These are phyloP conservation scores for Limnephilus lunatus DNA, from an alignment of 2,888 invertebrate genomes.

Conservation along the genomic window DNA sequence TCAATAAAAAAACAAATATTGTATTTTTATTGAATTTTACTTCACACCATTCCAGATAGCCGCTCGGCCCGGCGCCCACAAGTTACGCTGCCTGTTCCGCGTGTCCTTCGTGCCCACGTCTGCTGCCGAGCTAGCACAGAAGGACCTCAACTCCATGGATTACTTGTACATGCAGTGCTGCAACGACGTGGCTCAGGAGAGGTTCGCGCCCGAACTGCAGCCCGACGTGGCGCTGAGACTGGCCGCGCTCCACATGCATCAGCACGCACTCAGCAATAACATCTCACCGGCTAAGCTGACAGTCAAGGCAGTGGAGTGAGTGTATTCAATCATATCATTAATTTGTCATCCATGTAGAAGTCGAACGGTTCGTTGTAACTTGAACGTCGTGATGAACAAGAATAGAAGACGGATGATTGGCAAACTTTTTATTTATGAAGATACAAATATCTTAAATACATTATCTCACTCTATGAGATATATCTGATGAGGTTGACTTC, in stretches of 20 bases:
- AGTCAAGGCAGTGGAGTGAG: constrained; percentile 92
- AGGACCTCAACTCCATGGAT: constrained; percentile 91
- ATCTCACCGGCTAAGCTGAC: constrained; percentile 87
- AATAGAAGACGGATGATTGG: too few species aligned
- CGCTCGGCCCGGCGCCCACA: constrained; percentile 92
- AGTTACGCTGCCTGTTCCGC: constrained; percentile 92
- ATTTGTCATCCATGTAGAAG: not conserved
- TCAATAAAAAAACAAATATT: too few species aligned
- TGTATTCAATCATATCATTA: constrained; percentile 72
- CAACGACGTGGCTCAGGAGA: constrained; percentile 94
- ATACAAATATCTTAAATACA: too few species aligned
- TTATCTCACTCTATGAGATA: too few species aligned
- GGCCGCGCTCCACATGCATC: constrained; percentile 94
- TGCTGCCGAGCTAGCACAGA: constrained; percentile 88
- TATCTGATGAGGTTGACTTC: too few species aligned
- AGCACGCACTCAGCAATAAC: constrained; percentile 90
- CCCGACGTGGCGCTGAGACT: constrained; percentile 91
- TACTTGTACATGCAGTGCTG: constrained; percentile 94
- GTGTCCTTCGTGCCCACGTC: constrained; percentile 93
- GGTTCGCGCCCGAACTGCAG: constrained; percentile 90
- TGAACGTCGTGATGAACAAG: too few species aligned
- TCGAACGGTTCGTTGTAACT: too few species aligned
- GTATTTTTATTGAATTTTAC: not conserved
- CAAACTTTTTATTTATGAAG: too few species aligned
- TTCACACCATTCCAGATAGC: constrained; percentile 83